phyloP scores from a whole-genome alignment of 2,113 vertebrate genomes.

The Callorhinus ursinus region DNA sequence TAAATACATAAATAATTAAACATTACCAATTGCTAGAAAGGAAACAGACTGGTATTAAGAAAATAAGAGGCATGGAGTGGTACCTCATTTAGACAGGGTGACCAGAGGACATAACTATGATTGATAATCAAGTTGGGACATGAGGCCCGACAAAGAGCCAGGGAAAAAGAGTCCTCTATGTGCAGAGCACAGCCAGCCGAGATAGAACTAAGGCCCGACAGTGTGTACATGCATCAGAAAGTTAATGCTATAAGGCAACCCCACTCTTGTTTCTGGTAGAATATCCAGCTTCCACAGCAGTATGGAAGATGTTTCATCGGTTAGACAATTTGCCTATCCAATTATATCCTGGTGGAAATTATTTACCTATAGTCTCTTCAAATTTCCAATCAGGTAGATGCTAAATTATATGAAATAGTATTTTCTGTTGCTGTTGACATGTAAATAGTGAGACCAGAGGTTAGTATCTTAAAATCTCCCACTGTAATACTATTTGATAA shows the following conservation, averaged over 20 bases:
- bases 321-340: background rate
- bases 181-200: background rate
- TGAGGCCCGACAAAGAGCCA: background rate
- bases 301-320: background rate
- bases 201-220: background rate
- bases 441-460: background rate
- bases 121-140: background rate
- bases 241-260: background rate
- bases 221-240: background rate
- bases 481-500: background rate
- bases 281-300: background rate
- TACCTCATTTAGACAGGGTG: background rate
- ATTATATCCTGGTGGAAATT: background rate
- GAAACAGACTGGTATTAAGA: background rate
- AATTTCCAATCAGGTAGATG: background rate
- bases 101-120: background rate
- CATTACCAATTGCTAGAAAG: background rate
- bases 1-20: background rate
- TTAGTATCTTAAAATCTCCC: background rate
- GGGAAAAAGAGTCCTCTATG: background rate
- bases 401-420: background rate
- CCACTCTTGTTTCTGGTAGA: background rate
- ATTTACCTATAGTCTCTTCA: background rate
- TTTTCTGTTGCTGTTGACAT: background rate
- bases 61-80: background rate